Evolutionary conservation across 1,140 invertebrate species (phyloP), one percentile per base, ranked within the genome.

Genomic region (Tribolium castaneum): DNA sequence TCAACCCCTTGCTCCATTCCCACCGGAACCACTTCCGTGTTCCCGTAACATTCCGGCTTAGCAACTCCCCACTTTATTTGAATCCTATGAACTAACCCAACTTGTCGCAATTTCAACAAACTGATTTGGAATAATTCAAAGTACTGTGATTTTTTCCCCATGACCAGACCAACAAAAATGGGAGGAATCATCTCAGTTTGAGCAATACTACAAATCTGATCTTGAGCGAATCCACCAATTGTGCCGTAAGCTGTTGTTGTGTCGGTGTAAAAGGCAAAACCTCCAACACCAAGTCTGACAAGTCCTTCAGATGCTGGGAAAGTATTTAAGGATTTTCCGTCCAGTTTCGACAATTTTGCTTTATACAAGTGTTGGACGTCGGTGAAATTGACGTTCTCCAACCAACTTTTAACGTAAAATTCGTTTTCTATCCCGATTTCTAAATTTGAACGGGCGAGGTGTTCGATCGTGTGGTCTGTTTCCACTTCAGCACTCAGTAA

Each of bases 191-290:
- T 73, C 6, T 73, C 49, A 7, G 34, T 12, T 52, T 73, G 19
- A 3, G 49, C 45, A 5, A 73, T 30, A 0, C 52, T 14, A 54
- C 71, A 73, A 35, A 73, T 35, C 7, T 22, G 49, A 1, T 52
- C 50, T 52, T 73, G 71, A 4, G 16, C 5, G 19, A 73, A 73
- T n/a, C 13, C 34, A 10, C 71, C 71, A 73, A 73, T 73, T 52
- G 19, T 73, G 6, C 6, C n/a, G 14, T 73, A 73, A 6, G 19
- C 71, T 7, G 71, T 73, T 10, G 19, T 22, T 30, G 34, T 54
- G 13, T 73, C 71, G 49, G 50, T 54, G 14, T 73, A 50, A 34
- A 54, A 73, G 6, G 71, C 71, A 52, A 73, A 73, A 73, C 50
- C 50, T 10, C 50, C 71, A 10, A 13, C 5, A 9, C 4, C 71